Evolutionary conservation across 2,113 vertebrate genomes (phyloP), one percentile per base, ranked within the genome.

Genomic region (Axis porcinus): DNA sequence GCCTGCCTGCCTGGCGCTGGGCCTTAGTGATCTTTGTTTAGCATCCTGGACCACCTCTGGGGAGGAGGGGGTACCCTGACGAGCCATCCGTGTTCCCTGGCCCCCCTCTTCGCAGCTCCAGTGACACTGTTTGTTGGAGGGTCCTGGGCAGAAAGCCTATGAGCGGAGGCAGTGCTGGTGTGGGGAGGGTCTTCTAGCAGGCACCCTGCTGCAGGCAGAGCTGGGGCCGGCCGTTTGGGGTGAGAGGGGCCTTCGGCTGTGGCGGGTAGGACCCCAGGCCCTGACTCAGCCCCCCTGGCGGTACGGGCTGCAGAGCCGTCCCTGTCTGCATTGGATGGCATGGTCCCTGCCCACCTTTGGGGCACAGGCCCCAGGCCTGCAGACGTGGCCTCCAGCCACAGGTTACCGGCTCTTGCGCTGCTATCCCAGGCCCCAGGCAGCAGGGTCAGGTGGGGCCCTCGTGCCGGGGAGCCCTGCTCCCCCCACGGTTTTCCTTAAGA

Each of bases 81-180:
- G 0, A 60, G 25, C 33, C 9, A 0, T 13, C 14, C 8, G 0
- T 5, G 2, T 28, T 13, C 16, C 27, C 50, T 8, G 6, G 43
- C 6, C 79, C 67, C 36, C 10, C 2, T 17, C 54, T 27, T 13
- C 25, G 8, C 23, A 47, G 9, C 25, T 11, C 23, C 6, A 2
- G 16, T 33, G 74, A 36, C 19, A 0, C 6, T 36, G 9, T 43
- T 43, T 28, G 30, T 23, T 45, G 43, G 33, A 74, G 1, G 12
- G 0, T 28, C 3, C 79, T 40, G 45, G 84, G 45, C n/a, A 28
- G 58, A 19, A 15, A 15, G 45, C 74, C 40, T 1, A 2, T 45
- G n/a, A 45, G 52, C 16, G 10, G 33, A 7, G 12, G 70, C 92
- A 6, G 70, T 17, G 43, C 3, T 21, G 36, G 14, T 7, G 16